These are phyloP conservation scores for Drosophila repletoides DNA, from an alignment of 1,140 invertebrate species.

Conservation along the genomic window DNA sequence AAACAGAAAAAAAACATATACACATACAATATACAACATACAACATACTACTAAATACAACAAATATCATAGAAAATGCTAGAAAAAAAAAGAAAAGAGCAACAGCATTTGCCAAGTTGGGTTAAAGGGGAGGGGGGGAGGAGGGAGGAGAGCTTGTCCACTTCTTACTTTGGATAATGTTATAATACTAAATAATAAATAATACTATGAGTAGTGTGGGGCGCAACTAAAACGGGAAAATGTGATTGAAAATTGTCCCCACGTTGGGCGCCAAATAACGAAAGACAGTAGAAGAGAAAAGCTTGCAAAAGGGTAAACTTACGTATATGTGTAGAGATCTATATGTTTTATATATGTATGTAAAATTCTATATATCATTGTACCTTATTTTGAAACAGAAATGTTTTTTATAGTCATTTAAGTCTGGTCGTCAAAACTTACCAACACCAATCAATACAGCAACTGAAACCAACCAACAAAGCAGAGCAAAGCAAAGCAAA, in stretches of 20 bases:
- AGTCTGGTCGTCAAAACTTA: constrained; percentile 69
- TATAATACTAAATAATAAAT: too few species aligned
- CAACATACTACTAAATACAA: neutral
- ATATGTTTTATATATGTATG: constrained; percentile 31
- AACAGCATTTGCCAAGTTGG: constrained; percentile 34
- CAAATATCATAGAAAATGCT: too few species aligned
- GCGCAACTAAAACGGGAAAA: neutral
- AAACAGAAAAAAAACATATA: constrained; percentile 10
- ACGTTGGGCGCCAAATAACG: constrained; percentile 22
- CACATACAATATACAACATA: constrained; percentile 17
- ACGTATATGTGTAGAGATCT: constrained; percentile 18
- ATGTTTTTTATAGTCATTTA: constrained; percentile 72
- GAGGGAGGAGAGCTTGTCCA: too few species aligned
- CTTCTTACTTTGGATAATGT: too few species aligned
- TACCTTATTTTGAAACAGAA: constrained; percentile 76
- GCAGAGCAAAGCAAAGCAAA: constrained; percentile 19
- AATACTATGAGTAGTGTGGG: too few species aligned
- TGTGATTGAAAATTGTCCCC: neutral
- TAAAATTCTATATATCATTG: constrained; percentile 63
- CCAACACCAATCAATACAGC: constrained; percentile 38
- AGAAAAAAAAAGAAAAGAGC: neutral
- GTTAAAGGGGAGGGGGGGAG: neutral
- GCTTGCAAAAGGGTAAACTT: constrained; percentile 23
- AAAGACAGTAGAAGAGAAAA: too few species aligned
- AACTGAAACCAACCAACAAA: constrained; percentile 58